A percentile compares a stretch with the other conserved stretches of the same genome.
phyloP scores from a whole-genome alignment of 2,113 vertebrate genomes.

The Mellivora capensis region DNA sequence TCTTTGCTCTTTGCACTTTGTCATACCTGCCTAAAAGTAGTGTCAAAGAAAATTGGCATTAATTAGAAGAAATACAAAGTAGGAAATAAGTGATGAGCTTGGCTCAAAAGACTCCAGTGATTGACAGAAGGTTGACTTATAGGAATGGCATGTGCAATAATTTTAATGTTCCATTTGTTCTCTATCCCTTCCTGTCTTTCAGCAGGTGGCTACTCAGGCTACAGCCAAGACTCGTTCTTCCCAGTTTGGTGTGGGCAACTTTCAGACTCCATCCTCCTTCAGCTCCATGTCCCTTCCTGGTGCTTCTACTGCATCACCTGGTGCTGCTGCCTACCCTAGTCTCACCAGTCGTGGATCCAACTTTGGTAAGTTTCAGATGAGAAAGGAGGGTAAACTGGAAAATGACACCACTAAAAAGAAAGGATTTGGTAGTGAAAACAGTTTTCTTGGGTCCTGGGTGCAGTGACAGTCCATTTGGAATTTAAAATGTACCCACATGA shows the following conservation, averaged over 20 bases:
- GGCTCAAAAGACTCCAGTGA: background rate
- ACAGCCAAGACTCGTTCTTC: slow-evolving; percentile 79
- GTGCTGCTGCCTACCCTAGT: slow-evolving; percentile 70
- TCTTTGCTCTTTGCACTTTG: slow-evolving; percentile 21
- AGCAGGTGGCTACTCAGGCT: slow-evolving; percentile 79
- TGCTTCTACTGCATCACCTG: slow-evolving; percentile 66
- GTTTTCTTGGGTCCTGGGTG: background rate
- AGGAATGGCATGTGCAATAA: background rate
- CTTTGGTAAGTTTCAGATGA: slow-evolving; percentile 76
- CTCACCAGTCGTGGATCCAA: slow-evolving; percentile 69
- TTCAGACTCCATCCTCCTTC: slow-evolving; percentile 82
- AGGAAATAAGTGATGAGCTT: background rate
- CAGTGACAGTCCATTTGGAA: background rate
- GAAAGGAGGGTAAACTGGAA: background rate
- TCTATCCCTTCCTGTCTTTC: background rate
- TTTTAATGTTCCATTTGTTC: background rate
- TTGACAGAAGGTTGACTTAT: background rate
- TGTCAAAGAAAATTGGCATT: background rate
- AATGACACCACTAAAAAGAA: background rate
- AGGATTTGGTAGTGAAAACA: background rate
- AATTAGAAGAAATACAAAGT: background rate
- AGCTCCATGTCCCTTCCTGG: slow-evolving; percentile 75
- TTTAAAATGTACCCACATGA: background rate
- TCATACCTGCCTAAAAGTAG: slow-evolving; percentile 7
- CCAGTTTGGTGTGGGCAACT: slow-evolving; percentile 80